Conservation (phyloP, 53 echinoderm and acorn worm genomes). For the Henricia sp. region DNA sequence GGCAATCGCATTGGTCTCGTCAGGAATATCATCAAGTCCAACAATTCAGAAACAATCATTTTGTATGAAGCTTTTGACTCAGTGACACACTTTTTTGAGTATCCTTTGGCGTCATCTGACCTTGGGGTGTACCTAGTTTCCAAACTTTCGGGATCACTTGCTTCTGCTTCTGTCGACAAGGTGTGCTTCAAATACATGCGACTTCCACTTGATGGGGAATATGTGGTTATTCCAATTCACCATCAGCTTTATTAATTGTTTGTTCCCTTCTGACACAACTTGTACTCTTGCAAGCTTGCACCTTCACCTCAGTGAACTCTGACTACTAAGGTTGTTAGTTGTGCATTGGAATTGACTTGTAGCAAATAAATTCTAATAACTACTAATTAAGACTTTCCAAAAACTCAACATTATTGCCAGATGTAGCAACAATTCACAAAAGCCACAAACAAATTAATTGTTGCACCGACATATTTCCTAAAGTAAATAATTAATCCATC, state of each 20-base stretch:
- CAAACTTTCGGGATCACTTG: conserved; percentile 24
- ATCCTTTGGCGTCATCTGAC: conserved; percentile 35
- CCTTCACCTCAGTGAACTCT: too few species aligned
- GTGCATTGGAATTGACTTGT: too few species aligned
- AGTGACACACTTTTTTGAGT: conserved; percentile 9
- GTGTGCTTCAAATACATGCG: conserved; percentile 30
- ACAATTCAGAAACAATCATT: neutral
- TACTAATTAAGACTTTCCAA: too few species aligned
- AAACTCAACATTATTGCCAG: too few species aligned
- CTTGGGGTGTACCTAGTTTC: conserved; percentile 24
- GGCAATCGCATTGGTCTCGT: conserved; percentile 12
- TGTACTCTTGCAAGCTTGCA: too few species aligned
- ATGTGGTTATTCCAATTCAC: conserved; percentile 3
- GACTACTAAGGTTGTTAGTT: too few species aligned
- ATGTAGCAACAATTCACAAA: too few species aligned
- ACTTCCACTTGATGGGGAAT: conserved; percentile 4
- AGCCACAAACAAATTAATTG: too few species aligned
- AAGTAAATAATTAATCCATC: too few species aligned
- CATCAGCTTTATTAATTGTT: neutral
- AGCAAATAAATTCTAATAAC: too few species aligned
- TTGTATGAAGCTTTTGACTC: conserved; percentile 30
- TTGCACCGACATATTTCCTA: too few species aligned
- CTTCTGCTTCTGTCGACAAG: neutral
- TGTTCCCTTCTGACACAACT: too few species aligned
- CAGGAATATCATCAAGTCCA: conserved; percentile 7